Base-by-base conservation (phyloP, 2,113 vertebrate genomes). In the Cathartes aura region DNA sequence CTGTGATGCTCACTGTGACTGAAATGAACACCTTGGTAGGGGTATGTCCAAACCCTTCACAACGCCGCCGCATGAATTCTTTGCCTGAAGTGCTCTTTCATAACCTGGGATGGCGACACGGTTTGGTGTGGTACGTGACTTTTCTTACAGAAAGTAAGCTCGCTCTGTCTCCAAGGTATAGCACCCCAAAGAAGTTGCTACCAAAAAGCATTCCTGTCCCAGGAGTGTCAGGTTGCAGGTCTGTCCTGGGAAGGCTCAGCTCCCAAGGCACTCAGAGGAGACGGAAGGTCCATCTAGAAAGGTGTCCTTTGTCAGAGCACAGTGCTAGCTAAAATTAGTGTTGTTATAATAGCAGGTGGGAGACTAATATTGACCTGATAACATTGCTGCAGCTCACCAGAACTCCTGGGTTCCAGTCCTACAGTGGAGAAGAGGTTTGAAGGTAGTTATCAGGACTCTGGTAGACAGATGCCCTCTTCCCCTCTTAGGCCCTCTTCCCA, bases 31-130 rank as follows among this genome's bases (percentile, higher is more conserved):
- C 78, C 60, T 74, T 12, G 19, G 20, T 15, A 16, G 27, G n/a
- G 27, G 2, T 2, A 30, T 3, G 30, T 42, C 70, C 73, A 40
- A 70, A 64, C 12, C 42, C 55, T 24, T 19, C 10, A 8, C 10
- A 15, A 36, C 0, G 29, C 29, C 0, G 2, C 23, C 27, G 16
- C 18, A 2, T 0, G 2, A 81, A 8, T 18, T 74, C 58, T 32
- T 58, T 74, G 68, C 89, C 86, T 27, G 15, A 38, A 83, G 60
- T 19, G 27, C 21, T 83, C 67, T 95, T 91, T 87, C 89, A 38
- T 74, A 96, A 94, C 68, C 32, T 6, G 42, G 48, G 42, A 11
- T 63, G 78, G 70, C 0, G 7, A 74, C 55, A 47, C 0, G 2
- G 12, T 20, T 62, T 59, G 75, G 11, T 10, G 12, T 15, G 72